A percentile compares a stretch with the other conserved stretches of the same genome.
phyloP scores from a whole-genome alignment of 1,140 invertebrate genomes.

The Drosophila prosaltans region DNA sequence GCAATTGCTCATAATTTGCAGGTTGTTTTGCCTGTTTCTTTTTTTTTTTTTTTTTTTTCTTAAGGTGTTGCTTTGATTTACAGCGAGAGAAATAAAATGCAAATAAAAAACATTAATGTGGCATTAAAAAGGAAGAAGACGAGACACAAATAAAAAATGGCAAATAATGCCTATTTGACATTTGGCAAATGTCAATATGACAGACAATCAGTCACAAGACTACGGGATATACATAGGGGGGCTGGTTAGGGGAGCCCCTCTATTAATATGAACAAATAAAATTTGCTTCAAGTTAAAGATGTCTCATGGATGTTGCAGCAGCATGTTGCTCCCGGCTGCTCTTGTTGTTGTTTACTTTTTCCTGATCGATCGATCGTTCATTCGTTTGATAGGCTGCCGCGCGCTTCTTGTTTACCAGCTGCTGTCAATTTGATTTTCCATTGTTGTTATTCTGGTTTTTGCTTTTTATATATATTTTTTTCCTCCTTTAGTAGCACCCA shows the following conservation, averaged over 20 bases:
- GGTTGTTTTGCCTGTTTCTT: constrained; percentile 36
- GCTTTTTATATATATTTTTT: not conserved
- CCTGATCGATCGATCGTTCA: constrained; percentile 14
- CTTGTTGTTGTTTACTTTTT: constrained; percentile 1
- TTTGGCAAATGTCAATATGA: constrained; percentile 73
- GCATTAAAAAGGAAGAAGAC: constrained; percentile 35
- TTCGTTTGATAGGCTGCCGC: too few species aligned
- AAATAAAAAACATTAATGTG: constrained; percentile 26
- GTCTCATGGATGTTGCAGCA: constrained; percentile 43
- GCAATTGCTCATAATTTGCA: constrained; percentile 70
- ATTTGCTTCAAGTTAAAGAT: constrained; percentile 27
- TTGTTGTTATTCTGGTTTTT: constrained; percentile 45
- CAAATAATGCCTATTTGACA: constrained; percentile 62
- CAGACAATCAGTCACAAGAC: constrained; percentile 7
- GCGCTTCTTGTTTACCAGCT: constrained; percentile 38
- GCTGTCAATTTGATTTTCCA: constrained; percentile 41
- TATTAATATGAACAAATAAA: too few species aligned
- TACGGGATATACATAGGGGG: too few species aligned
- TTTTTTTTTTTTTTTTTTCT: not conserved
- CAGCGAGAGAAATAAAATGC: constrained; percentile 22
- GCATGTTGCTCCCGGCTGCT: constrained; percentile 44
- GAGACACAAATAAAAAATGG: constrained; percentile 26
- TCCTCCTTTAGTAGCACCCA: not conserved
- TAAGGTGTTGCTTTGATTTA: constrained; percentile 66
- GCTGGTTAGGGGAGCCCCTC: too few species aligned